Evolutionary conservation across 1,140 invertebrate genomes (phyloP), one percentile per base, ranked within the genome.

Genomic region (Helicoverpa armigera): DNA sequence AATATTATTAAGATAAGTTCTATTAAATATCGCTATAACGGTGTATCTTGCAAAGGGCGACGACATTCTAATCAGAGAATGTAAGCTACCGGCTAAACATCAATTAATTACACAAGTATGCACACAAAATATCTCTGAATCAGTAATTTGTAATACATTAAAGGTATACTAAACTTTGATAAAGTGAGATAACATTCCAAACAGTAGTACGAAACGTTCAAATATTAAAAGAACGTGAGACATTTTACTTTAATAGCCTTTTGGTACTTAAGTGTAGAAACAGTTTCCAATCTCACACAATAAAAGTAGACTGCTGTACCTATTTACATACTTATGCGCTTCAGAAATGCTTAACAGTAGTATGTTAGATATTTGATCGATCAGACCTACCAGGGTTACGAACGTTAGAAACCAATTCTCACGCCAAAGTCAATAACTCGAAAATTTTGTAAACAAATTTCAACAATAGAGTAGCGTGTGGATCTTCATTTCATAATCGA

Each of bases 321-420:
- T 80, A 83, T 90, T 89, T 87, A 87, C 86, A 84, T 73, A 84
- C 84, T 80, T 81, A 79, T 72, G 61, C 65, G 69, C 54, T 63
- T 69, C 54, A 79, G 83, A 83, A 85, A 83, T 86, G 81, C 85
- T 87, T 89, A 88, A 87, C 90, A 88, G 88, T 88, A 88, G 88
- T 83, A 79, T 86, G 87, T 81, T 83, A 89, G 89, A 87, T 88
- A 81, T 87, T 88, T 85, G 76, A 90, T 86, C 82, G 85, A 89
- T 87, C 79, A 86, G 83, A 90, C 87, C 88, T 91, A 93, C 90
- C 89, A 92, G 86, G 85, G 87, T 91, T 91, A 92, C 89, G 87
- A 90, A 90, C 88, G 88, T 89, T 88, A 88, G 88, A 89, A 90
- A 88, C 86, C 87, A 91, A 91, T 92, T 92, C 91, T 92, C 91